These are phyloP conservation scores for Gallinago paraguaiae DNA, from an alignment of 2,113 vertebrate genomes.

Conservation along the genomic window DNA sequence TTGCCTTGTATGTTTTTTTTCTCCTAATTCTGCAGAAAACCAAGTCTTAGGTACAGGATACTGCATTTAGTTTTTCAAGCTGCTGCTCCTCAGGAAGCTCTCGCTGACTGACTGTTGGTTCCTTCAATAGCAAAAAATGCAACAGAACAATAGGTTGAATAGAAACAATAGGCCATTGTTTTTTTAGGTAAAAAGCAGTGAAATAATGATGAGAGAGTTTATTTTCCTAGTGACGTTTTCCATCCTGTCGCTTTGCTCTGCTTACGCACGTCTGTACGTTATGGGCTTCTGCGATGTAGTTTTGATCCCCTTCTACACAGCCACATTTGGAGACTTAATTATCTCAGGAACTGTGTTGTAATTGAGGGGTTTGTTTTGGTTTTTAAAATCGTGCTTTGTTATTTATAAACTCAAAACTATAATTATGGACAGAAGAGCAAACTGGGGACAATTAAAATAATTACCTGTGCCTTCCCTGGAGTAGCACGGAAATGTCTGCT, in stretches of 20 bases:
- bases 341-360: constrained; percentile 29
- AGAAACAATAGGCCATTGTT: constrained; percentile 59
- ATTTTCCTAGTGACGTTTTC: constrained; percentile 58
- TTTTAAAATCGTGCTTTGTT: constrained; percentile 3
- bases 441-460: constrained; percentile 45
- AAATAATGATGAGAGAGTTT: constrained; percentile 55
- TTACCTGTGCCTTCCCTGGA: constrained; percentile 47
- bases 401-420: constrained; percentile 57
- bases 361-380: constrained; percentile 35
- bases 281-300: not conserved
- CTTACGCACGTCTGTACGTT: constrained; percentile 38
- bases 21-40: constrained; percentile 31
- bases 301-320: not conserved
- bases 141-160: constrained; percentile 45
- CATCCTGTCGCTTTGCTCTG: constrained; percentile 21
- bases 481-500: constrained; percentile 7
- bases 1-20: not conserved
- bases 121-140: constrained; percentile 30
- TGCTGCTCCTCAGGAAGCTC: constrained; percentile 49
- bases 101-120: not conserved
- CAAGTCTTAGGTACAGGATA: constrained; percentile 12
- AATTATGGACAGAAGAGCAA: constrained; percentile 50
- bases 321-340: constrained; percentile 56
- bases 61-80: constrained; percentile 22
- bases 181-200: constrained; percentile 41